Evolutionary conservation across 92 coral and sea anemone genomes (phyloP).

Genomic region (Heliopora coerulea): DNA sequence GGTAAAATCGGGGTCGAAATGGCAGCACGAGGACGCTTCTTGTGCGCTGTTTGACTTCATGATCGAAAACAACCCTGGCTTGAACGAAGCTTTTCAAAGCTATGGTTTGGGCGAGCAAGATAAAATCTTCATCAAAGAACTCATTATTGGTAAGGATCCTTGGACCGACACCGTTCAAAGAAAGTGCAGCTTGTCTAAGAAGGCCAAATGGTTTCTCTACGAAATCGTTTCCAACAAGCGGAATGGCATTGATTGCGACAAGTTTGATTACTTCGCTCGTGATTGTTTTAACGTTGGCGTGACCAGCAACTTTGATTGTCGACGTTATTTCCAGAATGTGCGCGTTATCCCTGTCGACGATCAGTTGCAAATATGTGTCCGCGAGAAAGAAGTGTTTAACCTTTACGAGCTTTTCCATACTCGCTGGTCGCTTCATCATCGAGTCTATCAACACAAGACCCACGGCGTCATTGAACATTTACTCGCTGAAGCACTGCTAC

Average conservation of each 20-base stretch:
- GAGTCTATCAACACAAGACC: slow-evolving; percentile 95
- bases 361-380: slow-evolving; percentile 78
- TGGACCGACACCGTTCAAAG: slow-evolving; percentile 38
- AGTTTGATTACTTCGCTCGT: slow-evolving; percentile 92
- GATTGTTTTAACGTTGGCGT: slow-evolving; percentile 89
- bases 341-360: slow-evolving; percentile 71
- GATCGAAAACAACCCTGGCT: slow-evolving; percentile 56
- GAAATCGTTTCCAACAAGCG: slow-evolving; percentile 95
- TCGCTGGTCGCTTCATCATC: slow-evolving; percentile 66
- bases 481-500: slow-evolving; percentile 77
- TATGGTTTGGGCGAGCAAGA: slow-evolving; percentile 58
- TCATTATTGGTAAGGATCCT: slow-evolving; percentile 48
- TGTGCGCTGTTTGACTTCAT: slow-evolving; percentile 78
- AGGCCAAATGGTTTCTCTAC: slow-evolving; percentile 36
- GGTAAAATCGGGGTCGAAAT: slow-evolving; percentile 12
- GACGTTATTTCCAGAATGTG: slow-evolving; percentile 83
- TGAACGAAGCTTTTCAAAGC: slow-evolving; percentile 57
- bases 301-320: slow-evolving; percentile 73
- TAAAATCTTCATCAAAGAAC: slow-evolving; percentile 71
- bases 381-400: slow-evolving; percentile 92
- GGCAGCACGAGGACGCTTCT: slow-evolving; percentile 80
- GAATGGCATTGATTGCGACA: slow-evolving; percentile 93
- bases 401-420: slow-evolving; percentile 93
- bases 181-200: slow-evolving; percentile 30
- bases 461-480: slow-evolving; percentile 71